These are phyloP conservation scores for Tetranychus urticae DNA, from an alignment of 1,140 invertebrate species.

Conservation along the genomic window DNA sequence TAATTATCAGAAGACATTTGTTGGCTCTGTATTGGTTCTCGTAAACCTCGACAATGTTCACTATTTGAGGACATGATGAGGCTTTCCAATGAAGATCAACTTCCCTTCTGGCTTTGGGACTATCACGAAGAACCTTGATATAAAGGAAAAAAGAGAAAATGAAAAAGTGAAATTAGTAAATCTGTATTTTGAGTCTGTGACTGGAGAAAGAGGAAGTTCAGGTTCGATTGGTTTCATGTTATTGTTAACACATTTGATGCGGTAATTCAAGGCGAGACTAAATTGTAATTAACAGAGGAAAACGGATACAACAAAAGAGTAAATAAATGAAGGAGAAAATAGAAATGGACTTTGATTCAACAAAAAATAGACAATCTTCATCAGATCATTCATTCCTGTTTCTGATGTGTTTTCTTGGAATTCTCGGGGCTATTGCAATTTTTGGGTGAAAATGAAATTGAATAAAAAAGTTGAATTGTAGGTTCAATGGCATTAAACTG, in stretches of 20 bases:
- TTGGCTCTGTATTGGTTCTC: slow-evolving; percentile 75
- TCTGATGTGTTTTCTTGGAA: too few relatives aligned
- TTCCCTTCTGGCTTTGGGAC: slow-evolving; percentile 68
- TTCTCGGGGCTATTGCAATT: too few relatives aligned
- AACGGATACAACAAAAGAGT: background rate
- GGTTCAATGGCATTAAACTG: too few relatives aligned
- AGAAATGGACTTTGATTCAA: too few relatives aligned
- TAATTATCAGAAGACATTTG: slow-evolving; percentile 77
- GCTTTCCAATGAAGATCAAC: slow-evolving; percentile 86
- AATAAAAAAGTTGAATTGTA: too few relatives aligned
- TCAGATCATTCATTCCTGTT: too few relatives aligned
- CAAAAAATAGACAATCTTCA: too few relatives aligned
- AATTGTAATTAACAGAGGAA: background rate
- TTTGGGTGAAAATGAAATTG: too few relatives aligned
- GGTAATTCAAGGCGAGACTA: too few relatives aligned
- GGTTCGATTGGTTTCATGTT: background rate
- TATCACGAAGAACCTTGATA: slow-evolving; percentile 62
- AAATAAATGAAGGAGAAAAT: background rate
- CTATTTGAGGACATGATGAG: slow-evolving; percentile 69
- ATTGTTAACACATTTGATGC: too few relatives aligned
- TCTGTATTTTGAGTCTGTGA: too few relatives aligned
- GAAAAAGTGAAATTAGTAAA: background rate
- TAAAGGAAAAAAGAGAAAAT: slow-evolving; percentile 6
- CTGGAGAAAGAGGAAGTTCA: background rate
- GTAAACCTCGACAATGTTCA: slow-evolving; percentile 80